A percentile compares a stretch with the other conserved stretches of the same genome.
Evolutionary conservation across 2,888 invertebrate species (phyloP).

Genomic region (Agrotis puta): DNA sequence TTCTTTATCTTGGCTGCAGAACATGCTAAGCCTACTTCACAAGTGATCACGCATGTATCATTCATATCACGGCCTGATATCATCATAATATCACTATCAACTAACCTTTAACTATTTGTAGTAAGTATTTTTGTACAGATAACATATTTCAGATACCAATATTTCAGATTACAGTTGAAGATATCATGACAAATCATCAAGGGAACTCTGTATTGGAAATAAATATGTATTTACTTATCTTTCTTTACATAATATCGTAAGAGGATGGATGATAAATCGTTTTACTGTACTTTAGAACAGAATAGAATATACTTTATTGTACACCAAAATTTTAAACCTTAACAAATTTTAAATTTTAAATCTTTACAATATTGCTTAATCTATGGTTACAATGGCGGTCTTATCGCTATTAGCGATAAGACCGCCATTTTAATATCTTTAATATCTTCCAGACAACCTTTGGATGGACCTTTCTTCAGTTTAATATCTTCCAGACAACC

Average conservation of each 20-base stretch:
- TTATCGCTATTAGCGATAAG: too few species aligned
- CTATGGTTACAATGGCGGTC: too few species aligned
- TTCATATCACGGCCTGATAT: slow-evolving; percentile 28
- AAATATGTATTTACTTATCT: neutral
- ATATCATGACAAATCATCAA: slow-evolving; percentile 24
- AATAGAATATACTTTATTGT: too few species aligned
- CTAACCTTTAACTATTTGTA: slow-evolving; percentile 38
- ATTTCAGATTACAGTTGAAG: slow-evolving; percentile 35
- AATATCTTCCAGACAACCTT: too few species aligned
- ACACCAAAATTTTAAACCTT: too few species aligned
- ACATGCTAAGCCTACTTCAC: slow-evolving; percentile 2
- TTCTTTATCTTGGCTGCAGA: slow-evolving; percentile 23
- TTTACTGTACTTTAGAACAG: too few species aligned
- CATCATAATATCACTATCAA: slow-evolving; percentile 33
- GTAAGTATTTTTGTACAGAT: slow-evolving; percentile 29
- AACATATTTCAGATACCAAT: slow-evolving; percentile 22
- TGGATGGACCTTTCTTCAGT: too few species aligned
- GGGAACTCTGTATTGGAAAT: slow-evolving; percentile 25
- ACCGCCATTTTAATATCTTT: too few species aligned
- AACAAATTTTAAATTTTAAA: too few species aligned
- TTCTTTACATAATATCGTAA: neutral
- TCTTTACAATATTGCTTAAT: too few species aligned
- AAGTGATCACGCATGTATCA: slow-evolving; percentile 41
- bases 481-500: too few species aligned
- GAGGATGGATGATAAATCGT: neutral